Base-by-base conservation (phyloP, 2,888 invertebrate genomes). In the Temnothorax ravouxi region DNA sequence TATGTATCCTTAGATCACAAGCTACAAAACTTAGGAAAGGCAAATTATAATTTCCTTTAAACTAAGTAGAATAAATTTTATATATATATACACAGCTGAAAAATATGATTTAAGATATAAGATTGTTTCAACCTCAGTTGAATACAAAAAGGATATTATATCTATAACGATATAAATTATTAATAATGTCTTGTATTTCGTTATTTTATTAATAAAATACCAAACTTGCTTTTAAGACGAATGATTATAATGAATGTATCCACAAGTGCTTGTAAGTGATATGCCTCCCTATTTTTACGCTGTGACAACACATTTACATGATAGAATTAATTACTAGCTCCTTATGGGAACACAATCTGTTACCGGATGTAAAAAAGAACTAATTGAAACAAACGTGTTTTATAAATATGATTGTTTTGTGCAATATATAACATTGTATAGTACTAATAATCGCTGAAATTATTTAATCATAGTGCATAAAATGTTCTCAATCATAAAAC, bases 121-220 rank as follows among this genome's bases (percentile, higher is more conserved):
- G 59, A 85, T 84, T 69, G 80, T 82, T 90, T 86, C 80, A 81
- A 62, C 62, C 79, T 84, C 56, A n/a, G 72, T 87, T 87, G 38
- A 86, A 86, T 66, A 84, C n/a, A 77, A 67, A 69, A 11, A 59
- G 59, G 64, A 77, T 81, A 77, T 79, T 59, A 61, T 74, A 69
- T 64, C 38, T 56, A 69, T 56, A 66, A 52, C 29, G 44, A n/a
- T 61, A 29, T 61, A 71, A 66, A 84, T 88, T 83, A 88, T 87
- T 88, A 87, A 83, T 87, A 84, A 85, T 87, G 87, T 85, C 85
- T 88, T 88, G 88, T 88, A 88, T 87, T 88, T 88, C 86, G 84
- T 88, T 88, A 88, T 88, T 88, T 88, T 88, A 88, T 88, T 88
- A 88, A 88, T 88, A 88, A 88, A 88, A 88, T 71, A 72, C 64